These are phyloP conservation scores for Leptosomus discolor DNA, from an alignment of 2,113 vertebrate genomes.

Conservation along the genomic window DNA sequence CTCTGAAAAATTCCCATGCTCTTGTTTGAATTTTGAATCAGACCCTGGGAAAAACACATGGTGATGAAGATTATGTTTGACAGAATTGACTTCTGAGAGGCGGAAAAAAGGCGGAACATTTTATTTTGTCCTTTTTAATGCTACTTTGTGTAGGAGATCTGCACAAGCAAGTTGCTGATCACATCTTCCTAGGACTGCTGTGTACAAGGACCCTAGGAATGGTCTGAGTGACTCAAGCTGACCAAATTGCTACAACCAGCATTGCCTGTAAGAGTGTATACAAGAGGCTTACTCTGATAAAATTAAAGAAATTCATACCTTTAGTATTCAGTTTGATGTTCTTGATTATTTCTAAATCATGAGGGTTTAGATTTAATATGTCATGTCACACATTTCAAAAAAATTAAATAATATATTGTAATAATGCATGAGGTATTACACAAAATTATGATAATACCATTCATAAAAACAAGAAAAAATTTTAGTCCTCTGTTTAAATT, in stretches of 20 bases:
- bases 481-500: not conserved
- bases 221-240: not conserved
- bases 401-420: not conserved
- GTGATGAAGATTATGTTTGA: not conserved
- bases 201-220: not conserved
- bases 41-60: not conserved
- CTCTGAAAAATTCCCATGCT: not conserved
- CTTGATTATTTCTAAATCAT: not conserved
- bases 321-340: not conserved
- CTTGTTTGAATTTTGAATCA: not conserved
- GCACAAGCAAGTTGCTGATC: not conserved
- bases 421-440: not conserved
- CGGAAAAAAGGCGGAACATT: not conserved
- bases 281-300: not conserved
- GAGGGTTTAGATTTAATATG: not conserved
- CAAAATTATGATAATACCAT: not conserved
- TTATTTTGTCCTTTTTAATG: not conserved
- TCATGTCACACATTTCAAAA: not conserved
- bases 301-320: not conserved
- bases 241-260: not conserved
- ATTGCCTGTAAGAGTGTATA: not conserved
- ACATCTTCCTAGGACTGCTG: not conserved
- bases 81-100: not conserved
- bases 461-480: not conserved
- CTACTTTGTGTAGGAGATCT: not conserved